Percentiles rank a stretch among this genome's conserved stretches.
Conservation (phyloP, 2,888 invertebrate species). For the Blastobasis adustella region DNA sequence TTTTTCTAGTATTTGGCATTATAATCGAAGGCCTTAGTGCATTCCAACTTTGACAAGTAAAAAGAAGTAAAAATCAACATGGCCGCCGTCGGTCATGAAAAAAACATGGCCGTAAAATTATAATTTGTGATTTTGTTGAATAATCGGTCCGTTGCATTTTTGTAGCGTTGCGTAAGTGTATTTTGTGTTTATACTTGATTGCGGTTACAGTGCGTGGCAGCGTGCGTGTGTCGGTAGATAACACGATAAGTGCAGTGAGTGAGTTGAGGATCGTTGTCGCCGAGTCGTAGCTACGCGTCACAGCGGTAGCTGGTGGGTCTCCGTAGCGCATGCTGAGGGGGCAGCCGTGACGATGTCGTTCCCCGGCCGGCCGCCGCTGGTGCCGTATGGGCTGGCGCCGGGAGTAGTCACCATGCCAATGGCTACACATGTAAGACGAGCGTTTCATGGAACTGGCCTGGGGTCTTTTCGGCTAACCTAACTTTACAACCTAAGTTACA, state of each 20-base stretch:
- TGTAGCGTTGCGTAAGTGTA: no score
- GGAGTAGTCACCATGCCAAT: constrained; percentile 84
- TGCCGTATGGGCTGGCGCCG: constrained; percentile 83
- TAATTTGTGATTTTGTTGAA: no score
- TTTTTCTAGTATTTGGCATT: no score
- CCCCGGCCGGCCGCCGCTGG: constrained; percentile 89
- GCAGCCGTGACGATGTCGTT: constrained; percentile 83
- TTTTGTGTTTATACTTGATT: neutral
- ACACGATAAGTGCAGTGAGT: neutral
- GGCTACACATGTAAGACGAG: constrained; percentile 77
- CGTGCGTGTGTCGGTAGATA: neutral
- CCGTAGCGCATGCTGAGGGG: neutral
- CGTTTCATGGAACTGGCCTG: no score
- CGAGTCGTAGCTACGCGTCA: neutral
- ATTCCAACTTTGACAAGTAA: no score
- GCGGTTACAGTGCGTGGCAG: neutral
- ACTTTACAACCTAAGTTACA: no score
- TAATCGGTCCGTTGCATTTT: no score
- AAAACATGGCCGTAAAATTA: no score
- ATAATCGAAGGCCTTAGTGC: no score
- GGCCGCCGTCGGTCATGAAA: no score
- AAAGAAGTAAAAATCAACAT: no score
- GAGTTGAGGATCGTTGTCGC: neutral
- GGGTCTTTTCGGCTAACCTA: no score
- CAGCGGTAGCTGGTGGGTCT: neutral